phyloP scores from a whole-genome alignment of 1,140 invertebrate genomes.

The Eupristina koningsbergeri region DNA sequence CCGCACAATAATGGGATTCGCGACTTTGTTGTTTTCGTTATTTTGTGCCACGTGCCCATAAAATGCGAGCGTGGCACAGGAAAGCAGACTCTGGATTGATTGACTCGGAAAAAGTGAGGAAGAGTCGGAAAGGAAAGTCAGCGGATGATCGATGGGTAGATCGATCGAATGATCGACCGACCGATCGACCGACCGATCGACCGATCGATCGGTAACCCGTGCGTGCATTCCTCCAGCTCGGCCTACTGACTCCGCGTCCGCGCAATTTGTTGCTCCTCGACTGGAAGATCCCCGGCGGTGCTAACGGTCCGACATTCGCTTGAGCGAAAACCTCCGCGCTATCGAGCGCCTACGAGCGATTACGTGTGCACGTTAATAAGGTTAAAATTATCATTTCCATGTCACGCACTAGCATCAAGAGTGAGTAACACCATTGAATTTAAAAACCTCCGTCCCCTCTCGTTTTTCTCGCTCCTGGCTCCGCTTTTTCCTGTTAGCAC shows the following conservation, averaged over 20 bases:
- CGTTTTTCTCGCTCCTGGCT: too few species aligned
- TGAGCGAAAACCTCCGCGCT: slow-evolving; percentile 10
- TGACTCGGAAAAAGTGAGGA: too few species aligned
- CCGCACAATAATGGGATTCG: too few species aligned
- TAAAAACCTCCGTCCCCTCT: slow-evolving; percentile 17
- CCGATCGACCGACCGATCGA: too few species aligned
- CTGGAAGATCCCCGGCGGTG: neutral
- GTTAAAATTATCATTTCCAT: slow-evolving; percentile 38
- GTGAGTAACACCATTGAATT: slow-evolving; percentile 21
- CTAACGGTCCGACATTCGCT: neutral
- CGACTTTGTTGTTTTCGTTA: too few species aligned
- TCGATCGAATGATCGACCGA: too few species aligned
- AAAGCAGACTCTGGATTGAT: too few species aligned
- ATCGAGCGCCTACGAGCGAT: slow-evolving; percentile 43
- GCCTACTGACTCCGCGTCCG: neutral
- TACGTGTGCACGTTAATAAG: slow-evolving; percentile 38
- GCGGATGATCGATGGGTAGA: too few species aligned
- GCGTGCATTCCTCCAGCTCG: neutral
- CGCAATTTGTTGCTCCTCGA: neutral
- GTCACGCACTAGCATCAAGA: slow-evolving; percentile 20
- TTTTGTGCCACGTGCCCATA: too few species aligned
- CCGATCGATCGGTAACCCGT: too few species aligned
- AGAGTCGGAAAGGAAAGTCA: too few species aligned
- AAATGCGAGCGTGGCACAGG: too few species aligned
- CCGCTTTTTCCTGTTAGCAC: neutral